Evolutionary conservation across 2,113 vertebrate species (phyloP), one percentile per base, ranked within the genome.

Genomic region (Falco punctatus): DNA sequence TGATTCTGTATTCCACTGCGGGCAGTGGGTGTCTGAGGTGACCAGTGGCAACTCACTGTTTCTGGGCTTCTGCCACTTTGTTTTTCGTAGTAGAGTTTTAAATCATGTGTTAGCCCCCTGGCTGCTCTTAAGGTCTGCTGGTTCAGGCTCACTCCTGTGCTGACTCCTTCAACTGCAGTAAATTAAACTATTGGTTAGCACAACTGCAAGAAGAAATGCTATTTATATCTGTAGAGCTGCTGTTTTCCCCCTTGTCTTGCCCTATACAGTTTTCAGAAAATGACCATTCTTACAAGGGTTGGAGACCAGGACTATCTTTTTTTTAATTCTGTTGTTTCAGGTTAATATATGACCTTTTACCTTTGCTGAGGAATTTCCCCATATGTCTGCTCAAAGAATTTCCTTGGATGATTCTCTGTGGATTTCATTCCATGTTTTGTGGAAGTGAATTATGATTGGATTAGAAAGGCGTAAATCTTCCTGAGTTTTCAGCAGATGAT

Each of bases 401-500:
- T 92, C 92, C 94, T 81, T 93, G 88, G 94, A 81, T 94, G 85
- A 86, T 92, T 97, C 95, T 95, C 87, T 54, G 66, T 80, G 90
- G 93, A 72, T 79, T 96, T 97, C 84, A 77, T 86, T 97, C 75
- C 81, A 64, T 89, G 88, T 96, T 97, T 84, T 80, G 78, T 86
- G 80, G 49, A 85, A 91, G 82, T 96, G 95, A 97, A 87, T 97
- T 97, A 95, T 71, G 66, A 96, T 87, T 97, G 79, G 91, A 95
- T 97, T 96, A 96, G 75, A 98, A 97, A 97, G 84, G 83, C 84
- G 48, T 93, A 97, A 96, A 96, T 97, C 69, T 97, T 88, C 64
- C 88, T 86, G 87, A 78, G 70, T 92, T 94, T 96, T 86, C 77
- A 88, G 95, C 94, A 97, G 95, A 93, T 97, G 92, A 96, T 94